These are phyloP conservation scores for Etia nguti DNA, from an alignment of 2,113 vertebrate genomes.

Conservation along the genomic window DNA sequence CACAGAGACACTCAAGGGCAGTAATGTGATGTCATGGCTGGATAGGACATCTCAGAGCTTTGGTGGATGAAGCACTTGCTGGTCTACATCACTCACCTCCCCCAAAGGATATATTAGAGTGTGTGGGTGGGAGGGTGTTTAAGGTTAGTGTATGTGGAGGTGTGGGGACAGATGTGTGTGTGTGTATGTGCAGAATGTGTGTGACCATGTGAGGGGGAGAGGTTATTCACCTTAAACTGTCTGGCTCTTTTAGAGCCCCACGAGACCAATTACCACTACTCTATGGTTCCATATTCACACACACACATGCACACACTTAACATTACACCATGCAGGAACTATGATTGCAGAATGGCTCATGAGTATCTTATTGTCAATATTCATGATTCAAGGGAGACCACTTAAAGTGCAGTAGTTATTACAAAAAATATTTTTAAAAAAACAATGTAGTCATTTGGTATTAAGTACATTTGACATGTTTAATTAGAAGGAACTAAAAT, in stretches of 20 bases:
- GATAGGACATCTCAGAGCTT: slow-evolving; percentile 27
- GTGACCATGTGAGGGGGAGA: not conserved
- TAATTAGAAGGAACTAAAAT: not conserved
- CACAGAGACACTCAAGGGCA: slow-evolving; percentile 19
- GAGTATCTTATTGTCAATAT: slow-evolving; percentile 18
- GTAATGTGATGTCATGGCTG: slow-evolving; percentile 32
- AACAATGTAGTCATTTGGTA: not conserved
- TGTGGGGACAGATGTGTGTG: not conserved
- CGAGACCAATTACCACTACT: slow-evolving; percentile 52
- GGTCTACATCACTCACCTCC: slow-evolving; percentile 40
- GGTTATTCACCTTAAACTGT: slow-evolving; percentile 31
- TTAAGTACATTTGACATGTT: not conserved
- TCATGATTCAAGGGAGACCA: slow-evolving; percentile 7
- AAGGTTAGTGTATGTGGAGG: not conserved
- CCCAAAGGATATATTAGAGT: slow-evolving; percentile 19
- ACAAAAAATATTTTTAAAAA: fast-evolving
- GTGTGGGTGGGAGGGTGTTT: not conserved
- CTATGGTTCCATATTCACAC: not conserved
- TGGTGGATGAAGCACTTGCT: not conserved
- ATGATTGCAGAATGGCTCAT: slow-evolving; percentile 21
- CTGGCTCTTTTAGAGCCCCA: slow-evolving; percentile 32
- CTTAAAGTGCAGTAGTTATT: not conserved
- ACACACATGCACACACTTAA: not conserved
- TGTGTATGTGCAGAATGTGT: not conserved
- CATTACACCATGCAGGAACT: slow-evolving; percentile 5